Evolutionary conservation across 2,113 vertebrate species (phyloP).

Genomic region (Melanostigma gelatinosum): DNA sequence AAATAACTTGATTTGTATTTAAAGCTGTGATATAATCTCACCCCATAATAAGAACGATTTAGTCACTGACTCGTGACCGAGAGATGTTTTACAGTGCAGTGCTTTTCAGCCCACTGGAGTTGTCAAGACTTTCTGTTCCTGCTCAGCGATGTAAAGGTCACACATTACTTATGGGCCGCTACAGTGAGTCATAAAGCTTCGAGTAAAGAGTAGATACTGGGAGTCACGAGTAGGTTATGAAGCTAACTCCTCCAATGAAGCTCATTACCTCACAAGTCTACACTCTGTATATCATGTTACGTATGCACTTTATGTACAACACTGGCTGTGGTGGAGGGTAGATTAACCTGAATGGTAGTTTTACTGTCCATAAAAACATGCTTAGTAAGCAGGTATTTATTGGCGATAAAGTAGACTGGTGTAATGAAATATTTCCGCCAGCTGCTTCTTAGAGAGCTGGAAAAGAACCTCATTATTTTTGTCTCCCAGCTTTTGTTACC

Average conservation of each 20-base stretch:
- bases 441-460: neutral
- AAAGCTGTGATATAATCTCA: neutral
- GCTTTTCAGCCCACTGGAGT: constrained; percentile 41
- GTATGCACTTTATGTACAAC: neutral
- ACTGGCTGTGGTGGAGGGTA: neutral
- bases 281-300: no score
- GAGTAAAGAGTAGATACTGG: neutral
- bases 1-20: neutral
- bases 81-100: constrained; percentile 15
- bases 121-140: constrained; percentile 41
- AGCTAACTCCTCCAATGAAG: neutral
- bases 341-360: neutral
- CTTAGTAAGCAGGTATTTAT: neutral
- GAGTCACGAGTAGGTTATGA: constrained; percentile 3
- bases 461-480: neutral
- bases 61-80: constrained; percentile 21
- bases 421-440: neutral
- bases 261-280: neutral
- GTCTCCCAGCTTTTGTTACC: neutral
- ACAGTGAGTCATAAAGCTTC: constrained; percentile 36
- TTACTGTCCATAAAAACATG: neutral
- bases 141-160: constrained; percentile 53
- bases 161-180: constrained; percentile 45
- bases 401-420: neutral
- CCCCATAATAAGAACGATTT: neutral